phyloP scores from a whole-genome alignment of 2,888 invertebrate species.

The Drosophila fungiperda region DNA sequence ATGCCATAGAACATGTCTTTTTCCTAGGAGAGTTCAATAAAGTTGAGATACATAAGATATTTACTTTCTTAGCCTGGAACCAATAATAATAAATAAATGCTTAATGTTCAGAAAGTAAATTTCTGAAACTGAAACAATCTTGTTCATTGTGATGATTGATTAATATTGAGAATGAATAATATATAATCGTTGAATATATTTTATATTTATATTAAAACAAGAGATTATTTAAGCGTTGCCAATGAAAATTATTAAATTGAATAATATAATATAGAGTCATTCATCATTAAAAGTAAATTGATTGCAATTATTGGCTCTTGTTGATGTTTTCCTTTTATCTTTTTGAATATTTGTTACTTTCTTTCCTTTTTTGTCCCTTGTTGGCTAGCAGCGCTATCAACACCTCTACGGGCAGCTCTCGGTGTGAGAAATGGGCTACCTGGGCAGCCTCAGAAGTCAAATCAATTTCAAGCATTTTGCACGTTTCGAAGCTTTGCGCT shows the following conservation, averaged over 20 bases:
- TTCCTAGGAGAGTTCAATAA: neutral
- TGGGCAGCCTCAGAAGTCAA: conserved; percentile 40
- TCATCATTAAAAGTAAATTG: conserved; percentile 10
- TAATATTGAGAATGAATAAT: neutral
- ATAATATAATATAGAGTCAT: neutral
- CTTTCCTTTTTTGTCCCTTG: no score
- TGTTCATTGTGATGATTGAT: neutral
- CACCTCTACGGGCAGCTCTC: conserved; percentile 32
- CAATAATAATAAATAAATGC: neutral
- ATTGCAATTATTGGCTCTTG: neutral
- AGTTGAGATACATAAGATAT: neutral
- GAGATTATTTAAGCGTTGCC: neutral
- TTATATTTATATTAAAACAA: neutral
- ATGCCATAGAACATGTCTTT: neutral
- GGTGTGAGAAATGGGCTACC: conserved; percentile 49
- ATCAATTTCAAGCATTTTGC: conserved; percentile 57
- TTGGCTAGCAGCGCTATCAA: conserved; percentile 11
- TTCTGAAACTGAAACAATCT: neutral
- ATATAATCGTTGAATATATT: neutral
- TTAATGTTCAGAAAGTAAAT: neutral
- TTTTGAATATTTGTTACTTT: neutral
- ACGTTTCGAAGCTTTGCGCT: conserved; percentile 55
- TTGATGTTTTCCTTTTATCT: conserved; percentile 32
- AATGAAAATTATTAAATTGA: neutral
- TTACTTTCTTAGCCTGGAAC: no score